Base-by-base conservation (phyloP, 2,888 invertebrate genomes). In the Ferrisia virgata region DNA sequence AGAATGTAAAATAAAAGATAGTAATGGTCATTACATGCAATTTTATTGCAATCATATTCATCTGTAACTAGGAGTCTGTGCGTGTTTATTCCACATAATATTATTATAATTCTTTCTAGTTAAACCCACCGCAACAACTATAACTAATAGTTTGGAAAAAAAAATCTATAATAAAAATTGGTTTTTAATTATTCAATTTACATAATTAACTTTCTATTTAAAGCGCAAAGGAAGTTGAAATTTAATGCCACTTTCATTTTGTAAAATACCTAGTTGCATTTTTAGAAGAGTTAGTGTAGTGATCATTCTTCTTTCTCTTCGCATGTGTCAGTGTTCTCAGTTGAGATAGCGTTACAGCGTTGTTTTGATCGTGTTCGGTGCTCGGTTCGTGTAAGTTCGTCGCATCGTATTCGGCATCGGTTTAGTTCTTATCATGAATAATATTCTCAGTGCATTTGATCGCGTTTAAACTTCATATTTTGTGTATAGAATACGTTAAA, bases 171-270 rank as follows among this genome's bases (percentile, higher is more conserved):
- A 36, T 18, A 76, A 36, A 76, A 76, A 76, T 79, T 47, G 58
- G 81, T 58, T 28, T 81, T 81, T 81, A 58, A 81, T 81, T 58
- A 81, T 58, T 58, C 58, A 81, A 81, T 81, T 81, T 81, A 36
- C 81, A 81, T 81, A 81, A 81, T 81, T 81, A 81, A 81, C 81
- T 81, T 81, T 81, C 81, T 81, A 81, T 81, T 81, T 58, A 81
- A 81, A 81, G 53, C 43, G 80, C 81, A 81, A 58, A 81, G 81
- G 81, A 81, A 81, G 81, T 81, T 81, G 81, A 81, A 81, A 81
- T 81, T 81, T 58, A 58, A 81, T 81, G 15, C 81, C 58, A 81
- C 81, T 81, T 81, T 81, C 81, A 81, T 81, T 81, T 81, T 58
- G 58, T 81, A 31, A 81, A 81, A 81, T 81, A n/a, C n/a, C n/a